These are phyloP conservation scores for Vimba vimba DNA, from an alignment of 2,113 vertebrate genomes.

Conservation along the genomic window DNA sequence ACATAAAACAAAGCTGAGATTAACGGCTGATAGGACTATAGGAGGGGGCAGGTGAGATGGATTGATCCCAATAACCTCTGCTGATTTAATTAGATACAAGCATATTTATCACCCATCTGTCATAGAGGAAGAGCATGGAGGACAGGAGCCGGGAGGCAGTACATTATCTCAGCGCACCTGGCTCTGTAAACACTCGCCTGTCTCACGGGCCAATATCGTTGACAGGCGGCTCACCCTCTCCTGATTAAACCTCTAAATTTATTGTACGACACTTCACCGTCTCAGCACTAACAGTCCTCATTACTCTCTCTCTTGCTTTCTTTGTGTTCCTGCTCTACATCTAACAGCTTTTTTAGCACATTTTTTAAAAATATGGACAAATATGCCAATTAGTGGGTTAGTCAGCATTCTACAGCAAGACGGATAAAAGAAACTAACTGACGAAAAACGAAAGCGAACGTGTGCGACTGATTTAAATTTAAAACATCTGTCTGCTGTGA, in stretches of 20 bases:
- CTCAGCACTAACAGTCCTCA: slow-evolving; percentile 6
- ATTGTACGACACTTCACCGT: slow-evolving; percentile 13
- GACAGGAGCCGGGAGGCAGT: slow-evolving; percentile 2
- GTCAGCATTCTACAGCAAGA: slow-evolving; percentile 13
- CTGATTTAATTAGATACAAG: slow-evolving; percentile 49
- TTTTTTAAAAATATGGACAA: slow-evolving; percentile 8
- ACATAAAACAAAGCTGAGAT: slow-evolving; percentile 35
- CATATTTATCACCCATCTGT: slow-evolving; percentile 40
- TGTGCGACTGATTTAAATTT: not conserved
- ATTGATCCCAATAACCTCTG: slow-evolving; percentile 36
- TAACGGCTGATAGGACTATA: slow-evolving; percentile 17
- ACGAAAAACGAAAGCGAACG: not conserved
- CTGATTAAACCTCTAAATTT: slow-evolving; percentile 21
- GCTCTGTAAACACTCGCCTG: not conserved
- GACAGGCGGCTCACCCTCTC: slow-evolving; percentile 8
- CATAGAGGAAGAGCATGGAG: not conserved
- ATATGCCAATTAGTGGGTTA: slow-evolving; percentile 3
- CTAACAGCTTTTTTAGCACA: slow-evolving; percentile 10
- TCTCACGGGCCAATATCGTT: slow-evolving; percentile 25
- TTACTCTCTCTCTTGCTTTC: not conserved
- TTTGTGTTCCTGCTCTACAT: not conserved
- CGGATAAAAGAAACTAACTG: not conserved
- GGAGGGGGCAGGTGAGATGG: slow-evolving; percentile 28
- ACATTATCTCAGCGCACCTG: not conserved
- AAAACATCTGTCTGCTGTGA: slow-evolving; percentile 16